Conservation (phyloP, 2,797 vertebrate genomes). For the Acrossocheilus fasciatus region DNA sequence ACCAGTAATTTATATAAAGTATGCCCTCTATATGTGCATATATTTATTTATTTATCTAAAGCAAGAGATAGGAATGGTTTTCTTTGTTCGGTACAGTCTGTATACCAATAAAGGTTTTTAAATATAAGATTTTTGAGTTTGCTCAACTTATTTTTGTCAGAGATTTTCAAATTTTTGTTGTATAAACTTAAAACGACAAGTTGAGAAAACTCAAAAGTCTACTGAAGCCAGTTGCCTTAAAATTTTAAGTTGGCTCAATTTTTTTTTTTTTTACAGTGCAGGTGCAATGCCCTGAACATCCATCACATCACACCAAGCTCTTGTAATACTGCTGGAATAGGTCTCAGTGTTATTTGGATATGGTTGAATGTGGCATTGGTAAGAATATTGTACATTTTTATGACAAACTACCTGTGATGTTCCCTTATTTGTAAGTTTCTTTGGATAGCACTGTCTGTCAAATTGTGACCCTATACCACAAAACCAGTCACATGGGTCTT, state of each 20-base stretch:
- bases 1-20: slow-evolving; percentile 1
- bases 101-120: neutral
- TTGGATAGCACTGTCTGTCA: neutral
- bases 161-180: too few relatives aligned
- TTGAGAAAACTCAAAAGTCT: too few relatives aligned
- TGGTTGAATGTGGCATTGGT: neutral
- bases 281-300: neutral
- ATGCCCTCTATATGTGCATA: slow-evolving; percentile 15
- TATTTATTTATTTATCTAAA: neutral
- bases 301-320: neutral
- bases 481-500: too few relatives aligned
- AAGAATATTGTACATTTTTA: neutral
- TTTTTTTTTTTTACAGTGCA: too few relatives aligned
- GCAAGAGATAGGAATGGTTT: neutral
- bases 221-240: too few relatives aligned
- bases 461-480: neutral
- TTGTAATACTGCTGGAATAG: neutral
- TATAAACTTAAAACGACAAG: too few relatives aligned
- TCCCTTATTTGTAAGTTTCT: neutral
- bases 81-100: neutral
- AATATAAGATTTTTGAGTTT: neutral
- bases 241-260: too few relatives aligned
- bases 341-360: neutral
- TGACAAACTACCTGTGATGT: neutral
- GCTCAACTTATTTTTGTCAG: too few relatives aligned